A percentile compares a stretch with the other conserved stretches of the same genome.
phyloP scores from a whole-genome alignment of 1,140 invertebrate species.

The Saccostrea cuccullata region DNA sequence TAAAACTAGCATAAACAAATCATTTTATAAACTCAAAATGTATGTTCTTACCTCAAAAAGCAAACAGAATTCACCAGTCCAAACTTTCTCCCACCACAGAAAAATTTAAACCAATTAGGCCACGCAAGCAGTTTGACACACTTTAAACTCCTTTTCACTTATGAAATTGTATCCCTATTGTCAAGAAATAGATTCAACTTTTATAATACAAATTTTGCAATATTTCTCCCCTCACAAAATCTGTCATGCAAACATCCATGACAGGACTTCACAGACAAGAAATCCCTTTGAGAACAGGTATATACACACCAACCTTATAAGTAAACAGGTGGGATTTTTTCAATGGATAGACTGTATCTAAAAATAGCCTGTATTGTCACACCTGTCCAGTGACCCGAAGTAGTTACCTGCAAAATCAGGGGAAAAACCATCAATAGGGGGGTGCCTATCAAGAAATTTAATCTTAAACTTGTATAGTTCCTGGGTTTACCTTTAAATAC shows the following conservation, averaged over 20 bases:
- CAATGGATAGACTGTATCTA: neutral
- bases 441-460: neutral
- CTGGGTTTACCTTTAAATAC: neutral
- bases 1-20: too few species aligned
- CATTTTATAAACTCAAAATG: too few species aligned
- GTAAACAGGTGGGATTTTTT: neutral
- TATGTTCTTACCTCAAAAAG: neutral
- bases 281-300: neutral
- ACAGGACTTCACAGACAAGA: neutral
- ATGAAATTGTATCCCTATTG: neutral
- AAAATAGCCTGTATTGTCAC: constrained; percentile 20
- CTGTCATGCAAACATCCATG: neutral
- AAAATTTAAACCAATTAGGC: neutral
- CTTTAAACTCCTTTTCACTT: constrained; percentile 4
- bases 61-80: neutral
- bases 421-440: neutral
- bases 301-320: neutral
- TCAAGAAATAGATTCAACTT: neutral
- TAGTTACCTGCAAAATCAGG: constrained; percentile 2
- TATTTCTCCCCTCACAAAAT: neutral
- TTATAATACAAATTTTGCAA: neutral
- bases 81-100: neutral
- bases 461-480: neutral
- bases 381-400: constrained; percentile 23
- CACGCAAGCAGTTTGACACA: constrained; percentile 29